These are phyloP conservation scores for Montifringilla adamsi DNA, from an alignment of 2,113 vertebrate genomes.

Conservation along the genomic window DNA sequence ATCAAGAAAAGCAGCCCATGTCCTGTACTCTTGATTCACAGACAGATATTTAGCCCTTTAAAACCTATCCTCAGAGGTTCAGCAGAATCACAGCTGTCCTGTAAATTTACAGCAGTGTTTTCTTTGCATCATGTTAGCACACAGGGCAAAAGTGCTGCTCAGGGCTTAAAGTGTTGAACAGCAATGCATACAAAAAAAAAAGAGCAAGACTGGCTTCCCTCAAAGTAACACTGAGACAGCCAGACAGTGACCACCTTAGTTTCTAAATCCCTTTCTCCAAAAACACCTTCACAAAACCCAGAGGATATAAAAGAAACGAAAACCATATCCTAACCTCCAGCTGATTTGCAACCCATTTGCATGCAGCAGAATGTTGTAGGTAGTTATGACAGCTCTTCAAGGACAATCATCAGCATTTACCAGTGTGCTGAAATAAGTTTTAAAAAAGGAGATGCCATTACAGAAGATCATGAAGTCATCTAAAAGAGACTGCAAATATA, in stretches of 20 bases:
- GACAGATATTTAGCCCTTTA: background rate
- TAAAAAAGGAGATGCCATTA: background rate
- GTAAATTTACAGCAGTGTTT: background rate
- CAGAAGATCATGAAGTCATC: background rate
- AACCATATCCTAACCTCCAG: background rate
- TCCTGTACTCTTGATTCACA: conserved; percentile 1
- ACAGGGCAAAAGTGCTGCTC: background rate
- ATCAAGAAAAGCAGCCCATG: background rate
- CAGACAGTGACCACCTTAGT: background rate
- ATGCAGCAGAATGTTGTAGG: background rate
- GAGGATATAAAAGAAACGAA: background rate
- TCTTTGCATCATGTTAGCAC: background rate
- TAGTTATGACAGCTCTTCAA: background rate
- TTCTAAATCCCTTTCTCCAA: background rate
- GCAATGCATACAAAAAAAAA: background rate
- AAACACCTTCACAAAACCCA: background rate
- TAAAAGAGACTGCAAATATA: background rate
- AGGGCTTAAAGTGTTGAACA: background rate
- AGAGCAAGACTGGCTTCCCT: background rate
- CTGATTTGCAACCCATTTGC: background rate
- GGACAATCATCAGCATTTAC: background rate
- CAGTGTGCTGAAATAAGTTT: background rate
- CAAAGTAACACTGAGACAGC: background rate
- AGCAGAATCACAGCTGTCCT: background rate
- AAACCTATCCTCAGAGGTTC: background rate